A percentile compares a stretch with the other conserved stretches of the same genome.
phyloP scores from a whole-genome alignment of 2,797 vertebrate genomes.

The Poeciliopsis gracilis region DNA sequence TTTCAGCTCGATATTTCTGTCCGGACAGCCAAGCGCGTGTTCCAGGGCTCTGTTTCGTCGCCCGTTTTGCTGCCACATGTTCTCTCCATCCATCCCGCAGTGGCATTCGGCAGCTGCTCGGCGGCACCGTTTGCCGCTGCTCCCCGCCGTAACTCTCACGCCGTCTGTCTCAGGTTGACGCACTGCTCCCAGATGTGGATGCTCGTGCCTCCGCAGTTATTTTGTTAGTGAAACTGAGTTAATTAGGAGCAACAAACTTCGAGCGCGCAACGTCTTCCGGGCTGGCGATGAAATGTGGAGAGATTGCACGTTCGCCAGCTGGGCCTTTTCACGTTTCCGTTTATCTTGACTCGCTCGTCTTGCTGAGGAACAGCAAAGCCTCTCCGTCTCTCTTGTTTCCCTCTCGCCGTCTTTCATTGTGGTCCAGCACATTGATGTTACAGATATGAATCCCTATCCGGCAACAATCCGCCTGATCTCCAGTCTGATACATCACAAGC shows the following conservation, averaged over 20 bases:
- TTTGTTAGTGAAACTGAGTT: slow-evolving; percentile 70
- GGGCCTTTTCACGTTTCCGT: slow-evolving; percentile 38
- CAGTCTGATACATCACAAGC: slow-evolving; percentile 57
- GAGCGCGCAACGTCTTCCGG: slow-evolving; percentile 37
- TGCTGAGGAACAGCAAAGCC: not conserved
- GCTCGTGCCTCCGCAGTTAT: slow-evolving; percentile 55
- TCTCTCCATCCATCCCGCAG: slow-evolving; percentile 14
- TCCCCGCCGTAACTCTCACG: slow-evolving; percentile 47
- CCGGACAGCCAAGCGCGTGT: not conserved
- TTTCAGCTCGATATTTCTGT: not conserved
- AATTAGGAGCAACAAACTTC: slow-evolving; percentile 67
- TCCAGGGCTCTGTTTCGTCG: slow-evolving; percentile 1
- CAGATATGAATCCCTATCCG: slow-evolving; percentile 69
- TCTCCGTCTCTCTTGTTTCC: slow-evolving; percentile 22
- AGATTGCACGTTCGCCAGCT: slow-evolving; percentile 33
- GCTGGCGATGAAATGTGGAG: slow-evolving; percentile 41
- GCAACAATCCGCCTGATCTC: slow-evolving; percentile 59
- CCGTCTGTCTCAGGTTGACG: slow-evolving; percentile 55
- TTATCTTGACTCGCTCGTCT: slow-evolving; percentile 54
- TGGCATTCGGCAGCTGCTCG: slow-evolving; percentile 52
- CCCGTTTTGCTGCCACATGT: slow-evolving; percentile 18
- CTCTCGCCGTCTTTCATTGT: slow-evolving; percentile 53
- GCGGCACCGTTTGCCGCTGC: not conserved
- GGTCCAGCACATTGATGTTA: slow-evolving; percentile 65
- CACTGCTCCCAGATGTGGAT: slow-evolving; percentile 70